Evolutionary conservation across 2,113 vertebrate species (phyloP).

Genomic region (Prolemur simus): DNA sequence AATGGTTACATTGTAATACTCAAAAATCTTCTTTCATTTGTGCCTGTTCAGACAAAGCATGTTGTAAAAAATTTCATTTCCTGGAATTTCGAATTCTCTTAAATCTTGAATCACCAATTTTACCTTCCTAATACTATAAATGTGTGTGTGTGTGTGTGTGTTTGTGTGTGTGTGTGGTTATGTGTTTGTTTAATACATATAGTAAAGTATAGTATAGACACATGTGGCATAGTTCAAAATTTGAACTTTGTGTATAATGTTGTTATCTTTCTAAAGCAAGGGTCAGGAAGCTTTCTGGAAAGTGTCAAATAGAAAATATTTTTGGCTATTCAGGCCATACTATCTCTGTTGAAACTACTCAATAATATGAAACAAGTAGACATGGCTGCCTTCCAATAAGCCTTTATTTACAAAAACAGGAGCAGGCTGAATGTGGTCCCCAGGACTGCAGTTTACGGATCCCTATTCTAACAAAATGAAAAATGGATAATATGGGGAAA

Average conservation of each 20-base stretch:
- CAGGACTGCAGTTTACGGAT: not conserved
- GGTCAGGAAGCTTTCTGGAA: not conserved
- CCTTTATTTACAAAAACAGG: constrained; percentile 8
- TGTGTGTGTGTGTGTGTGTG: not conserved
- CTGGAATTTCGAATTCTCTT: not conserved
- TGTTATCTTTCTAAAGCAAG: not conserved
- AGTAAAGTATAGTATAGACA: not conserved
- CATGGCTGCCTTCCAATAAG: not conserved
- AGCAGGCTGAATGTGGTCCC: not conserved
- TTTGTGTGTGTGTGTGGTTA: too few relatives aligned
- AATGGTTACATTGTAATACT: not conserved
- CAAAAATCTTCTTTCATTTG: not conserved
- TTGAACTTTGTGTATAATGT: not conserved
- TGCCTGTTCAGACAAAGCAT: not conserved
- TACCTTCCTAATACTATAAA: not conserved
- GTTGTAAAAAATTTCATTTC: not conserved
- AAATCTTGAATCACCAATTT: not conserved
- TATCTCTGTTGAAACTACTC: not conserved
- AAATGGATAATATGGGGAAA: not conserved
- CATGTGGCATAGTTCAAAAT: not conserved
- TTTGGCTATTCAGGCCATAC: not conserved
- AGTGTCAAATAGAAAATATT: not conserved
- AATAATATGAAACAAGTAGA: not conserved
- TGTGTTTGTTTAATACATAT: not conserved
- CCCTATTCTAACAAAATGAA: not conserved